Evolutionary conservation across 92 coral and sea anemone genomes (phyloP), one percentile per base, ranked within the genome.

Genomic region (Montipora capitata): DNA sequence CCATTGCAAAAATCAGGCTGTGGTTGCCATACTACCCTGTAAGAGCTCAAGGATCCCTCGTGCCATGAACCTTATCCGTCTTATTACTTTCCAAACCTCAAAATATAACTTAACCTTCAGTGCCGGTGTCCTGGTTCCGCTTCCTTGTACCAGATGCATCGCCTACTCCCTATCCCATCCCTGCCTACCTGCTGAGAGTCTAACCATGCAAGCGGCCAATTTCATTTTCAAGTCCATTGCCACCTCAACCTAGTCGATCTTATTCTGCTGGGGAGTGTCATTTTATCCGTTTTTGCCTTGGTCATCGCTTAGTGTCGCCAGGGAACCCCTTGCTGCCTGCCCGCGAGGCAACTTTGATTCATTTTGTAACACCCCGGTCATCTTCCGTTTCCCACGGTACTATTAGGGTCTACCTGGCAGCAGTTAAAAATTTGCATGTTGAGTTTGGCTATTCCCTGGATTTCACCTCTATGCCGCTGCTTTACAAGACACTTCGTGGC

Each of bases 381-480:
- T 4, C 27, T 11, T 27, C 72, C 13, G 72, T 66, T 66, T 66
- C 72, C 9, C 35, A 17, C 10, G 45, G 72, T 43, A 66, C 72
- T 27, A 66, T 66, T 20, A 66, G 35, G 35, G 45, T 66, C 35
- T 66, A 66, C 35, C 72, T 66, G 72, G 72, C 45, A 66, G 72
- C 72, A 66, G 62, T 56, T 10, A 20, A 16, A 5, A 64, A 20
- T n/a, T 7, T 64, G 38, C 69, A 64, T 11, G 10, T 3, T 16
- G 69, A 64, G 69, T 64, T 64, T 64, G 69, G 41, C 69, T 64
- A 39, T 16, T 10, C 41, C 38, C 69, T 64, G 69, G 69, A 64
- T 10, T 1, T 64, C 4, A 11, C 69, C 38, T 15, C 41, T 27
- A 64, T 64, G 4, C 69, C 69, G 2, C 8, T 64, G 15, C 38